Percentiles rank a stretch among this genome's conserved stretches.
Evolutionary conservation across 2,113 vertebrate species (phyloP).

Genomic region (Trinectes maculatus): DNA sequence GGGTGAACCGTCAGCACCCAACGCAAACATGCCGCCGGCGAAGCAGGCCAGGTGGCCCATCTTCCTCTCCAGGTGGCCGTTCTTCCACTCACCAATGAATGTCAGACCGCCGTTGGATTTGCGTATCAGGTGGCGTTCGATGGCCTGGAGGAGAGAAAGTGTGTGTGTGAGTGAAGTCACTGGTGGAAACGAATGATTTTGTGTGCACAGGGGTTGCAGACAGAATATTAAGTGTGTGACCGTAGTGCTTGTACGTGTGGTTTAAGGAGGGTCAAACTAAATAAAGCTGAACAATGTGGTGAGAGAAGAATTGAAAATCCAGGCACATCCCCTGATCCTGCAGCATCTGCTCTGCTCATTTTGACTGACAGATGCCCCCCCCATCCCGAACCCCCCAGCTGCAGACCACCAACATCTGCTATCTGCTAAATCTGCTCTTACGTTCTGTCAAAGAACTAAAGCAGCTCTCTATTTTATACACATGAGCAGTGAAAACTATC

Average conservation of each 20-base stretch:
- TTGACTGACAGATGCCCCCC: constrained; percentile 31
- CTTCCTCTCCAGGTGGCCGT: constrained; percentile 96
- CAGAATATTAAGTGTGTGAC: neutral
- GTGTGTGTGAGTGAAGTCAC: neutral
- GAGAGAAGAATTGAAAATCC: constrained; percentile 10
- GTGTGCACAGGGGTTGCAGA: neutral
- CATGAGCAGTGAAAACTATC: neutral
- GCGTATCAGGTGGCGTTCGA: constrained; percentile 95
- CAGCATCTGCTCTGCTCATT: constrained; percentile 25
- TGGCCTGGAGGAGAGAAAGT: constrained; percentile 83
- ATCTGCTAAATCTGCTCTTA: constrained; percentile 6
- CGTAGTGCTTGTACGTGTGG: too few species aligned
- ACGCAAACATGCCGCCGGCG: constrained; percentile 96
- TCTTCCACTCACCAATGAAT: constrained; percentile 99
- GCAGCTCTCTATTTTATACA: too few species aligned
- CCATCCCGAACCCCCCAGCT: too few species aligned
- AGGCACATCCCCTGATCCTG: constrained; percentile 9
- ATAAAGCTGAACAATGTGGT: constrained; percentile 2
- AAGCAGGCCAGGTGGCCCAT: constrained; percentile 99
- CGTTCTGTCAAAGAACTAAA: too few species aligned
- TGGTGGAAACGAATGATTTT: neutral
- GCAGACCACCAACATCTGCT: constrained; percentile 9
- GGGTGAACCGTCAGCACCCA: constrained; percentile 95
- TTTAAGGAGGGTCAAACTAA: neutral
- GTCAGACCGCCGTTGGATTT: constrained; percentile 96